Conservation (phyloP, 2,888 invertebrate species). For the Tetrapedia diversipes region DNA sequence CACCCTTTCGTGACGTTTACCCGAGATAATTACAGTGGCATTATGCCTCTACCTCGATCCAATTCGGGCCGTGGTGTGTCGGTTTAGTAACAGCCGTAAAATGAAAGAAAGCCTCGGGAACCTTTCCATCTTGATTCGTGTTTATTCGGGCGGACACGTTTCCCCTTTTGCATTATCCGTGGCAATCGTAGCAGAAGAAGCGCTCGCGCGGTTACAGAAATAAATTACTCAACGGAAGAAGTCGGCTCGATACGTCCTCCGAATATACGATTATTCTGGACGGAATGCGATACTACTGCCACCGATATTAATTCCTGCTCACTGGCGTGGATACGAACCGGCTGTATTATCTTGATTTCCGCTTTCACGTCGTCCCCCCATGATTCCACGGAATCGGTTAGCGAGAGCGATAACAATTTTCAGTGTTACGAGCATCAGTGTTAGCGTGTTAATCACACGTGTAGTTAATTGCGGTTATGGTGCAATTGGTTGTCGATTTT, state of each 20-base stretch:
- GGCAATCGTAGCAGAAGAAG: not conserved
- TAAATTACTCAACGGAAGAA: constrained; percentile 9
- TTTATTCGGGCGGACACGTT: constrained; percentile 8
- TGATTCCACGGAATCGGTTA: constrained; percentile 4
- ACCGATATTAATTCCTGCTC: constrained; percentile 35
- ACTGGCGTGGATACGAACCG: constrained; percentile 8
- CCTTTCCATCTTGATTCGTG: constrained; percentile 12
- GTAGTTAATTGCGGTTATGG: too few species aligned
- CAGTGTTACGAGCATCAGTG: too few species aligned
- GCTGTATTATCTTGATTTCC: constrained; percentile 30
- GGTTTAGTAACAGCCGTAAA: constrained; percentile 6
- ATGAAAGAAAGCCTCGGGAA: not conserved
- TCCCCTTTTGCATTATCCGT: not conserved
- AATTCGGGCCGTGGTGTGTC: not conserved
- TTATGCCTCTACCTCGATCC: constrained; percentile 27
- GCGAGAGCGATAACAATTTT: not conserved
- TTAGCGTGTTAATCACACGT: too few species aligned
- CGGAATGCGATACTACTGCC: constrained; percentile 16
- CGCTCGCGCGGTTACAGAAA: not conserved
- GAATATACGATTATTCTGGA: constrained; percentile 24
- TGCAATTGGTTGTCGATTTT: too few species aligned
- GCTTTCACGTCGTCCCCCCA: not conserved
- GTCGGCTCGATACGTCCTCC: not conserved
- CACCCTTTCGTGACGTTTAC: constrained; percentile 46
- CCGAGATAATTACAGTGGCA: constrained; percentile 60